phyloP scores from a whole-genome alignment of 1,140 invertebrate genomes.

The Drosophila ironensis region DNA sequence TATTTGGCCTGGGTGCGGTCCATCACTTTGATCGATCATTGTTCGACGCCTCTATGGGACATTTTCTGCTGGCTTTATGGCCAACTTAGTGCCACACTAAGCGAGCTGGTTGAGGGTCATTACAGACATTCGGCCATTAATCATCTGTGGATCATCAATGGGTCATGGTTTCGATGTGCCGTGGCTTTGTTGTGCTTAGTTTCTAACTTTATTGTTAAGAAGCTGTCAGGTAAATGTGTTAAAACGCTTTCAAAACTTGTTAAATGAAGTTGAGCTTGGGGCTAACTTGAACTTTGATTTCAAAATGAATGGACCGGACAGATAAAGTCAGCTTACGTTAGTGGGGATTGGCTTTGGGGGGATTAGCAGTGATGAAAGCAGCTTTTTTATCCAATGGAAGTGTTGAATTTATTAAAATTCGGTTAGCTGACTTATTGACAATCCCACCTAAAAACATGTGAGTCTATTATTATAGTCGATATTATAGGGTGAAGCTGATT shows the following conservation, averaged over 20 bases:
- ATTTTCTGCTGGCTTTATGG: slow-evolving; percentile 4
- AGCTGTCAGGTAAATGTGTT: slow-evolving; percentile 28
- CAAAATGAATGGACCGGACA: not conserved
- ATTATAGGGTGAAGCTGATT: too few relatives aligned
- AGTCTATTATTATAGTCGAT: too few relatives aligned
- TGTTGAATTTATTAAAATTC: not conserved
- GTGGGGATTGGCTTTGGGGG: not conserved
- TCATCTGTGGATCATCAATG: slow-evolving; percentile 36
- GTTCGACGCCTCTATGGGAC: slow-evolving; percentile 40
- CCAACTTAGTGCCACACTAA: slow-evolving; percentile 38
- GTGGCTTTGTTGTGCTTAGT: not conserved
- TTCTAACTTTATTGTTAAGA: slow-evolving; percentile 14
- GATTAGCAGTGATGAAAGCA: not conserved
- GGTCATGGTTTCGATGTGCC: slow-evolving; percentile 37
- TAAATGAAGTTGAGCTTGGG: slow-evolving; percentile 13
- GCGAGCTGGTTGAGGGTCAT: slow-evolving; percentile 13
- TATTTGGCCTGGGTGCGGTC: slow-evolving; percentile 31
- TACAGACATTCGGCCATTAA: slow-evolving; percentile 24
- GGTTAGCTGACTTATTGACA: too few relatives aligned
- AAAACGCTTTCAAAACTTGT: slow-evolving; percentile 29
- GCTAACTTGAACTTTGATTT: slow-evolving; percentile 9
- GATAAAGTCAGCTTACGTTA: not conserved
- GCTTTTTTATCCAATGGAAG: not conserved
- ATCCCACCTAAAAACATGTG: too few relatives aligned
- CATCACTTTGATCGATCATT: slow-evolving; percentile 52